These are phyloP conservation scores for Dolichotis patagonum DNA, from an alignment of 2,113 vertebrate genomes.

Conservation along the genomic window DNA sequence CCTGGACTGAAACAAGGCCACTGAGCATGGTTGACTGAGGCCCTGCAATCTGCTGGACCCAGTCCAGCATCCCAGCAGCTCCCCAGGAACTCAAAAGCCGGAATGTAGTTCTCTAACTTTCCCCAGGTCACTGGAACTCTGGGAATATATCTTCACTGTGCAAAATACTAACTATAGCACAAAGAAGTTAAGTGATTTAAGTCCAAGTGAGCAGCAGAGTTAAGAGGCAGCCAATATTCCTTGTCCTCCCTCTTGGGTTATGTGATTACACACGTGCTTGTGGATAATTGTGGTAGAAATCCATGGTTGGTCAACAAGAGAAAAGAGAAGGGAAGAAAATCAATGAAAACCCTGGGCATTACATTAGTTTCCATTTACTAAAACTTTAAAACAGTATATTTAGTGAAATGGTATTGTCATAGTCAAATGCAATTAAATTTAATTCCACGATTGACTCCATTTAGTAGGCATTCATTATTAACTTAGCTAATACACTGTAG, in stretches of 20 bases:
- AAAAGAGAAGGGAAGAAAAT: neutral
- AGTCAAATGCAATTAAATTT: neutral
- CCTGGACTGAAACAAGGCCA: too few relatives aligned
- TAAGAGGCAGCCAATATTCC: neutral
- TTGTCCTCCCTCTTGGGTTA: neutral
- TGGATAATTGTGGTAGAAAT: neutral
- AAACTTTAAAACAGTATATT: neutral
- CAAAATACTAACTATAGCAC: neutral
- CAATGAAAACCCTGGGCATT: neutral
- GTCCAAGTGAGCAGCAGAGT: neutral
- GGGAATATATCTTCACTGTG: neutral
- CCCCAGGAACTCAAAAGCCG: too few relatives aligned
- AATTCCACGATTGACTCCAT: neutral
- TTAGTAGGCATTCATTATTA: neutral
- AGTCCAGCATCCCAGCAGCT: too few relatives aligned
- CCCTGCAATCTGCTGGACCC: too few relatives aligned
- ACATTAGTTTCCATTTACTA: neutral
- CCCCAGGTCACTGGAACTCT: too few relatives aligned
- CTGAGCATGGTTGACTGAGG: too few relatives aligned
- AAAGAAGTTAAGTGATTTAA: neutral
- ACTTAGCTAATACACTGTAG: neutral
- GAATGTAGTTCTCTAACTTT: too few relatives aligned
- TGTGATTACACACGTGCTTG: neutral
- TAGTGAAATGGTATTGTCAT: slow-evolving; percentile 4
- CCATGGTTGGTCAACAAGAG: neutral